Percentiles rank a stretch among this genome's conserved stretches.
These are phyloP conservation scores for Orchestes rusci DNA, from an alignment of 2,888 invertebrate species.

Conservation along the genomic window DNA sequence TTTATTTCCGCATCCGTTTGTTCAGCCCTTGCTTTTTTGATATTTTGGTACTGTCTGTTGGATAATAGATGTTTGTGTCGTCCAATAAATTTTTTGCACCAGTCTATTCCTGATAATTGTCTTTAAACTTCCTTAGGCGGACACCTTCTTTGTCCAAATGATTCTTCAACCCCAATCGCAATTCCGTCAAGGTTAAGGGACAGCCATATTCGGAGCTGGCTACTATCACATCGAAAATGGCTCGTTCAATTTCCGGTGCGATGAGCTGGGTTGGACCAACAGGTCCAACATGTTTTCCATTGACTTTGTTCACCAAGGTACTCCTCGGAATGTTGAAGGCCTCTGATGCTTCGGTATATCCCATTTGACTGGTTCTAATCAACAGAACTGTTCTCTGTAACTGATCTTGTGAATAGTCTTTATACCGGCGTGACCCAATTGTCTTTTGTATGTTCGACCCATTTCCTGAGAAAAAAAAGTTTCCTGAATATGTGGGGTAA, in stretches of 20 bases:
- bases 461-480: not conserved
- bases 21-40: constrained; percentile 20
- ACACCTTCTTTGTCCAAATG: constrained; percentile 7
- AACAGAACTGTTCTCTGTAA: constrained; percentile 1
- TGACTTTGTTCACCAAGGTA: constrained; percentile 5
- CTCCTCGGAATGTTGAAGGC: constrained; percentile 3
- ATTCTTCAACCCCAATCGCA: constrained; percentile 2
- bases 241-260: constrained; percentile 2
- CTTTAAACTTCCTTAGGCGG: too few species aligned
- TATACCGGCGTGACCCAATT: constrained; percentile 2
- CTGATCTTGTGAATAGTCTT: constrained; percentile 2
- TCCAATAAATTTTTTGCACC: not conserved
- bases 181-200: constrained; percentile 1
- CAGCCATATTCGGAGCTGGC: constrained; percentile 2
- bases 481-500: not conserved
- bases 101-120: not conserved
- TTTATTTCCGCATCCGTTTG: constrained; percentile 17
- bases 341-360: not conserved
- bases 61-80: constrained; percentile 1
- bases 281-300: not conserved
- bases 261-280: constrained; percentile 1
- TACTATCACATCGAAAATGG: constrained; percentile 1
- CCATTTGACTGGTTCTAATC: constrained; percentile 1
- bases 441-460: not conserved
- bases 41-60: constrained; percentile 19